Base-by-base conservation (phyloP, 2,888 invertebrate genomes). In the Xestia rhomboidea region DNA sequence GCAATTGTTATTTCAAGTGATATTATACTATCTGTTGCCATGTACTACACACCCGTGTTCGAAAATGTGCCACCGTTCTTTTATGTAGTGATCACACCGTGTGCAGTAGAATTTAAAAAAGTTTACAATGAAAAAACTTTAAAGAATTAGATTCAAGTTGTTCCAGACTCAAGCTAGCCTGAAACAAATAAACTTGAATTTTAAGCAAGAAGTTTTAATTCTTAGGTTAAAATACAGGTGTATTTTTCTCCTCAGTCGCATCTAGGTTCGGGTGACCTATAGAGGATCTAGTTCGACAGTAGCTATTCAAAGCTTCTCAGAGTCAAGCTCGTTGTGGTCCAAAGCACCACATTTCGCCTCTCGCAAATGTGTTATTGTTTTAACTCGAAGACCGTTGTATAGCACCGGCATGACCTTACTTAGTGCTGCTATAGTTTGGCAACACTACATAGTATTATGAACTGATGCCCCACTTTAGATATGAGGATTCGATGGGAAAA, bases 341-440 rank as follows among this genome's bases (percentile, higher is more conserved):
- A 82, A 90, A 92, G 92, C 90, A 83, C 89, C 84, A 69, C 91
- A 91, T 90, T 92, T 89, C 92, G 93, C 95, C 92, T 90, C 82
- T 68, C 79, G 87, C 89, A 91, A 94, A 94, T 94, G 94, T 90
- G 91, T 94, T 95, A 95, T 95, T 95, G 95, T 95, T 95, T 95
- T 93, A 94, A 93, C 91, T 92, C 89, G 90, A 89, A 90, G 87
- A 90, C 89, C 85, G 90, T 86, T 92, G 93, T 93, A 93, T 91
- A 86, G 89, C 85, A 81, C 84, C 81, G 80, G 77, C 79, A 68
- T 86, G 88, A 89, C 91, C 91, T 91, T 93, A 93, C 93, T 93
- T 88, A 88, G 87, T 79, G 73, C 75, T 74, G 83, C 85, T 91
- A 91, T 90, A 91, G 91, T 91, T 92, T 90, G 86, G 73, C 78